Evolutionary conservation across 2,888 invertebrate species (phyloP).

Genomic region (Germaria angustata): DNA sequence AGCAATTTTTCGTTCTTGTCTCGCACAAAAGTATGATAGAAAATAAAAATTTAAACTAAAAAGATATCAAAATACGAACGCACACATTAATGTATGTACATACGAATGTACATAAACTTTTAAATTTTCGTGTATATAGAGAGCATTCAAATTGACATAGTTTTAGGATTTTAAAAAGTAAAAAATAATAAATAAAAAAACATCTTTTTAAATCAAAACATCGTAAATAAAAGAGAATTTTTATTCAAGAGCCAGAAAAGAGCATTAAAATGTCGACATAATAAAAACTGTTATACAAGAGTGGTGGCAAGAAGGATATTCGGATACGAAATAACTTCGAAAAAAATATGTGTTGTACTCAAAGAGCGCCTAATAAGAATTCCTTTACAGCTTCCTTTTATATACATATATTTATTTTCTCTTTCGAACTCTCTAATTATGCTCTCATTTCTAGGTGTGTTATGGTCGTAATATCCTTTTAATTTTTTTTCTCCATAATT

Average conservation of each 20-base stretch:
- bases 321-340: conserved; percentile 19
- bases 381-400: neutral
- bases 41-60: neutral
- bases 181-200: conserved; percentile 39
- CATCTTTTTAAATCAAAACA: conserved; percentile 24
- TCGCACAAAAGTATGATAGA: neutral
- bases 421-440: neutral
- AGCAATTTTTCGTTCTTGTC: neutral
- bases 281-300: conserved; percentile 56
- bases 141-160: conserved; percentile 63
- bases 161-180: conserved; percentile 54
- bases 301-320: conserved; percentile 13
- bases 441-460: conserved; percentile 54
- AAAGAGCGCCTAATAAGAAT: conserved; percentile 2
- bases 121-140: conserved; percentile 18
- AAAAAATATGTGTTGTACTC: conserved; percentile 1
- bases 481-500: neutral
- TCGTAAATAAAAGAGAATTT: neutral
- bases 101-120: neutral
- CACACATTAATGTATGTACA: neutral
- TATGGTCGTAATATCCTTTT: conserved; percentile 18
- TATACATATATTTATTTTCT: neutral
- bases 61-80: neutral
- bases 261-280: neutral
- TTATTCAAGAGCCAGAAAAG: neutral